phyloP scores from a whole-genome alignment of 1,140 invertebrate genomes.

The Zaprionus davidi region DNA sequence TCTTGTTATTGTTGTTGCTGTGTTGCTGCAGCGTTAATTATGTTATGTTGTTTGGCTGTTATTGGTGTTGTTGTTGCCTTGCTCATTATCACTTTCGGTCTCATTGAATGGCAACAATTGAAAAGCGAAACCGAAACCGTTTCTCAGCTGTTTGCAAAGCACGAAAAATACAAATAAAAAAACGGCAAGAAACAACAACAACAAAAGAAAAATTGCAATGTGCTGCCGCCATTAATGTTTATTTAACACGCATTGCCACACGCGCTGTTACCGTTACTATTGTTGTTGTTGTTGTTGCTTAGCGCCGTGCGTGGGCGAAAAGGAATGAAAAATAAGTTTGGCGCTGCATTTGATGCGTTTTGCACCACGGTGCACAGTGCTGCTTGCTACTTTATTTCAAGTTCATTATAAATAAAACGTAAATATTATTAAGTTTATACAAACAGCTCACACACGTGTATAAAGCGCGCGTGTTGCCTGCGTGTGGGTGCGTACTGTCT shows the following conservation, averaged over 20 bases:
- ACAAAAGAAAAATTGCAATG: conserved; percentile 57
- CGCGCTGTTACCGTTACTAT: conserved; percentile 46
- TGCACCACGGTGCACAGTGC: conserved; percentile 56
- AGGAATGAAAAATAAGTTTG: not conserved
- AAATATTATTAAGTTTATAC: conserved; percentile 80
- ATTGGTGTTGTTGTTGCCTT: conserved; percentile 35
- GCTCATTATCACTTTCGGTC: conserved; percentile 64
- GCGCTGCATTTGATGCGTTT: not conserved
- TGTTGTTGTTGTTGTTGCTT: conserved; percentile 27
- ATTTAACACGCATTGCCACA: conserved; percentile 77
- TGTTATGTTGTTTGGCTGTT: conserved; percentile 20
- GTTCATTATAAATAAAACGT: conserved; percentile 81
- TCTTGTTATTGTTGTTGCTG: conserved; percentile 17
- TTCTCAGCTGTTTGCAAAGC: conserved; percentile 48
- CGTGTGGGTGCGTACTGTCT: conserved; percentile 39
- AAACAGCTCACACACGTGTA: conserved; percentile 58
- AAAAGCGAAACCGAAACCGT: conserved; percentile 70
- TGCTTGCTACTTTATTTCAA: conserved; percentile 58
- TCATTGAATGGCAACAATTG: conserved; percentile 62
- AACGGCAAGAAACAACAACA: conserved; percentile 4
- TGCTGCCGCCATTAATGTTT: conserved; percentile 66
- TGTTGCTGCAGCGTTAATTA: conserved; percentile 29
- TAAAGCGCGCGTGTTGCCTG: conserved; percentile 44
- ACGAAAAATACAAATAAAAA: conserved; percentile 27
- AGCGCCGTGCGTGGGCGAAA: conserved; percentile 21